Evolutionary conservation across 30 jellyfish, hydroid and myxozoan species (phyloP), one percentile per base, ranked within the genome.

Genomic region (Cassiopea andromeda): DNA sequence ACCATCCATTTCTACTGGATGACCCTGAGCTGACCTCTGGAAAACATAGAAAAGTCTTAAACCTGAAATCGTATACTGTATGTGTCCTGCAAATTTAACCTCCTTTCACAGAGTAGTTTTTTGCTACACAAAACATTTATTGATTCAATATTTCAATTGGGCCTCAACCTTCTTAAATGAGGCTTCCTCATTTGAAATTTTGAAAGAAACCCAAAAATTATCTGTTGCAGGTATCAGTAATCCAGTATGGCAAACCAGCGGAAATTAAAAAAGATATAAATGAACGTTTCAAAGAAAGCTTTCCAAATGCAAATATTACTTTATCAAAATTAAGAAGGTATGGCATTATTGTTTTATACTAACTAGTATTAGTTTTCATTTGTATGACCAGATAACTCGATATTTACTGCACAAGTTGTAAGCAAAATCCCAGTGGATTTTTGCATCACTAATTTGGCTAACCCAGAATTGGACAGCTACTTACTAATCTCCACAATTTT

Each of bases 11-110:
- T 67, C 59, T 80, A 4, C 77, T 94, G 64, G 98, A 94, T 86
- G 97, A 94, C 45, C 97, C 97, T 12, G 96, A 90, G 54, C 77
- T 94, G 80, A 94, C 97, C 44, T 81, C 92, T 60, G 98, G 98
- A 68, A 90, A 89, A 73, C 98, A 94, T 78, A 83, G 97, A 70
- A 94, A 84, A 19, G 98, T 94, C 46, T 61, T 94, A 5, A 90
- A 90, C 82, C 89, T 94, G 16, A 80, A 83, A 47, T 90, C 97
- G 57, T 90, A 46, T 78, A 81, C 84, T 87, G 98, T 94, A 84
- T 59, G 97, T 50, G 15, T 43, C 13, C 64, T 64, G 2, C 43
- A 13, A 64, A 4, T 64, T 64, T 14, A 5, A 7, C 15, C 81
- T 9, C 15, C 66, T 66, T 27, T 43, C 60, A 9, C 47, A 60